Evolutionary conservation across 1,140 invertebrate genomes (phyloP).

Genomic region (Papilio helenus): DNA sequence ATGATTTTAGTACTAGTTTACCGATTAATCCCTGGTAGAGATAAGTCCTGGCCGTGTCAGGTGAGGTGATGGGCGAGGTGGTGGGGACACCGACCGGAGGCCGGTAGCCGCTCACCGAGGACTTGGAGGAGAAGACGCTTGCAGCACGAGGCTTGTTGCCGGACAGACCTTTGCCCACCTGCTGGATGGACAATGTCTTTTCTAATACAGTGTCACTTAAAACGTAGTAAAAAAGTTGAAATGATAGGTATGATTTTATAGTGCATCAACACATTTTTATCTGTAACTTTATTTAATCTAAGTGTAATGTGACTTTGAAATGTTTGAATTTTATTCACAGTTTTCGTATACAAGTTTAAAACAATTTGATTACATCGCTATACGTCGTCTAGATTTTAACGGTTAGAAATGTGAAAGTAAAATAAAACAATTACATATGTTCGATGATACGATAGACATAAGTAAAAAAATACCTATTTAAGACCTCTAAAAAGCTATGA

Average conservation of each 20-base stretch:
- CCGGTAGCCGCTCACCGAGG: conserved; percentile 93
- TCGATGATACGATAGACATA: background rate
- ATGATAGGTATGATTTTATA: background rate
- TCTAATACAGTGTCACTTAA: background rate
- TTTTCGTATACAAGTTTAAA: background rate
- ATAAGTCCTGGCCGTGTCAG: conserved; percentile 94
- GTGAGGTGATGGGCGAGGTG: conserved; percentile 92
- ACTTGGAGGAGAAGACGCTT: conserved; percentile 96
- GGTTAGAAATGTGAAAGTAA: background rate
- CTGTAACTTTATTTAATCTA: too few species aligned
- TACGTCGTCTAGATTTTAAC: background rate
- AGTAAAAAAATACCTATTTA: background rate
- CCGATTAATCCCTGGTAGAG: conserved; percentile 84
- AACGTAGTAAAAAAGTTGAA: background rate
- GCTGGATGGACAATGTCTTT: background rate
- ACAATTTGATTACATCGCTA: background rate
- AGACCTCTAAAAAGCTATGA: background rate
- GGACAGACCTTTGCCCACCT: conserved; percentile 42
- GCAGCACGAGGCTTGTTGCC: conserved; percentile 89
- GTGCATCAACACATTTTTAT: too few species aligned
- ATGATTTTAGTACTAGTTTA: background rate
- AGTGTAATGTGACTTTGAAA: background rate
- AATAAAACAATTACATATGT: background rate
- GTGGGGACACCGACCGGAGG: conserved; percentile 95
- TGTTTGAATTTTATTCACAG: background rate